Base-by-base conservation (phyloP, 2,797 vertebrate species). In the Sparus aurata region DNA sequence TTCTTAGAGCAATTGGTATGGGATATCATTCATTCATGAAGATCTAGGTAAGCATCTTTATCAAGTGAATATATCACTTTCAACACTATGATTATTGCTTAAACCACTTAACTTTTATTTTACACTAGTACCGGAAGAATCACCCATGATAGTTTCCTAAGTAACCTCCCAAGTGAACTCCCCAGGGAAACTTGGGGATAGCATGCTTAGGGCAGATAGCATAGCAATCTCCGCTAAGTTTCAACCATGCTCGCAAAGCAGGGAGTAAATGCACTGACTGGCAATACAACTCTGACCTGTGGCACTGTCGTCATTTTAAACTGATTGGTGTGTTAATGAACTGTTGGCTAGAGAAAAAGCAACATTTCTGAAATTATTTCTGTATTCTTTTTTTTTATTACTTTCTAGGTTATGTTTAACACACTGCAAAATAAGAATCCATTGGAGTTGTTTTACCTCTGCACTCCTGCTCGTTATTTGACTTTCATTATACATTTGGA, bases 261-360 rank as follows among this genome's bases (percentile, higher is more conserved):
- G 2, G 5, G 45, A 3, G 45, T 54, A 43, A 52, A 38, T 38
- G 10, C 10, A 38, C 8, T 38, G 38, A 11, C 38, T 11, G 38
- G 9, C 10, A 38, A 38, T 38, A 3, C 47, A 23, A 9, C 53
- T 77, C 54, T 72, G 74, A 75, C 53, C 54, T 60, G 69, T 30
- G n/a, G 18, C 27, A 34, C 22, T 66, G 45, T 62, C 20, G 7
- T 71, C 55, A 69, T 46, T 25, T 50, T 58, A 49, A 73, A 77
- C 68, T 45, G 22, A 25, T 64, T 43, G 38, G 22, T 38, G 62
- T 71, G 34, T 5, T 71, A 65, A 66, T 38, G 17, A 25, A 34
- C 46, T 4, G 12, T 12, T 47, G 49, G 30, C 10, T 57, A 23
- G 13, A 61, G 41, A 55, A 34, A 60, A 17, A 53, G 5, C 16